These are phyloP conservation scores for Nemopilema nomurai DNA, from an alignment of 30 jellyfish, hydroid and myxozoan species.

Conservation along the genomic window DNA sequence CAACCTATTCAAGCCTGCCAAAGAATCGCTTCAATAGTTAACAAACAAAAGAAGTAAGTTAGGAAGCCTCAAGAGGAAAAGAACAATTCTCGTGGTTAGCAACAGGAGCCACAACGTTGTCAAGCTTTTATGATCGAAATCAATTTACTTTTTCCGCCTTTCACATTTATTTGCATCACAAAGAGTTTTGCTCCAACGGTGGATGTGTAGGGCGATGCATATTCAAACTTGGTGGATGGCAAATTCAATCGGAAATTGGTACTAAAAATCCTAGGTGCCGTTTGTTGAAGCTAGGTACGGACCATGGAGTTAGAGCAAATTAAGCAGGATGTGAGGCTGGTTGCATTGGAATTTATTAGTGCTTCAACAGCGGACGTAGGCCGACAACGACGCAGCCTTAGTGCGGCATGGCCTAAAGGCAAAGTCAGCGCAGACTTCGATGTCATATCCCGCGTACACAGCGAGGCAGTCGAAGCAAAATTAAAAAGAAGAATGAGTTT, in stretches of 20 bases:
- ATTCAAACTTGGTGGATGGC: background rate
- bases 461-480: background rate
- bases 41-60: too few species aligned
- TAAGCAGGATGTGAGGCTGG: conserved; percentile 58
- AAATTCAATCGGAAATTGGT: too few species aligned
- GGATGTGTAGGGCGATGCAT: background rate
- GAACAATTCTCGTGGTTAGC: background rate
- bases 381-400: conserved; percentile 39
- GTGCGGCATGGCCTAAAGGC: background rate
- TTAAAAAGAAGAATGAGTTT: background rate
- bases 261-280: too few species aligned
- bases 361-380: conserved; percentile 43
- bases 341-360: conserved; percentile 70
- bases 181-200: background rate
- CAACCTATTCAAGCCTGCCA: too few species aligned
- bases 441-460: background rate
- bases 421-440: background rate
- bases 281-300: background rate
- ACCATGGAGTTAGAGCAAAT: conserved; percentile 23
- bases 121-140: background rate
- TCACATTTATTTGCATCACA: background rate
- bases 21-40: too few species aligned
- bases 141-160: too few species aligned
- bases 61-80: too few species aligned
- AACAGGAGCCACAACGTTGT: background rate